A percentile compares a stretch with the other conserved stretches of the same genome.
Evolutionary conservation across 2,888 invertebrate genomes (phyloP).

Genomic region (Amiota communis): DNA sequence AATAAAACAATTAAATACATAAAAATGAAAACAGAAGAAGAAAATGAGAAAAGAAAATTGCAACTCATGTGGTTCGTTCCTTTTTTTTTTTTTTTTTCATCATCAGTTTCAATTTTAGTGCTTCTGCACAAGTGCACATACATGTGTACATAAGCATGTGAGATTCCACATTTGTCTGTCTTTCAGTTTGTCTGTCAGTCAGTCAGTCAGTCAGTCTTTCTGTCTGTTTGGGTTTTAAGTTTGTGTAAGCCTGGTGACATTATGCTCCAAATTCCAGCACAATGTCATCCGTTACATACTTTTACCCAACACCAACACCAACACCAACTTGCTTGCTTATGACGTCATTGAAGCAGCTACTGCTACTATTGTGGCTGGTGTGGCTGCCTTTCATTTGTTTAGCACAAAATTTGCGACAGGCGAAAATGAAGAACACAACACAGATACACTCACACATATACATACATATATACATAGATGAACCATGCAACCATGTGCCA

Average conservation of each 20-base stretch:
- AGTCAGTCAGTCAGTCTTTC: too few relatives aligned
- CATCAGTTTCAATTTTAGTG: too few relatives aligned
- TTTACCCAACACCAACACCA: constrained; percentile 35
- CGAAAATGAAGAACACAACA: constrained; percentile 7
- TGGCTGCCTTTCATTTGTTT: not conserved
- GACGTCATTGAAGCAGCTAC: constrained; percentile 56
- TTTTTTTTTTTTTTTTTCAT: too few relatives aligned
- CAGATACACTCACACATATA: not conserved
- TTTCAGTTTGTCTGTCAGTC: too few relatives aligned
- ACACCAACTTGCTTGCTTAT: too few relatives aligned
- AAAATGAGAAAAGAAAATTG: too few relatives aligned
- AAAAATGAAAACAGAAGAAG: too few relatives aligned
- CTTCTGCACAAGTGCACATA: not conserved
- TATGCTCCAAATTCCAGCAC: constrained; percentile 20
- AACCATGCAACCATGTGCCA: not conserved
- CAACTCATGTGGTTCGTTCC: too few relatives aligned
- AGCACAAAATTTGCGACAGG: constrained; percentile 1
- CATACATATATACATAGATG: not conserved
- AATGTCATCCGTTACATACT: constrained; percentile 47
- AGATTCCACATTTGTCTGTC: not conserved
- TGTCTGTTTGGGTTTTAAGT: not conserved
- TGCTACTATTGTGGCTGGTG: constrained; percentile 37
- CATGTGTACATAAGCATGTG: not conserved
- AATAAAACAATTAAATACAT: not conserved
- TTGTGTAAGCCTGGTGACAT: constrained; percentile 2